These are phyloP conservation scores for Pomatorhinus ruficollis DNA, from an alignment of 2,113 vertebrate genomes.

Conservation along the genomic window DNA sequence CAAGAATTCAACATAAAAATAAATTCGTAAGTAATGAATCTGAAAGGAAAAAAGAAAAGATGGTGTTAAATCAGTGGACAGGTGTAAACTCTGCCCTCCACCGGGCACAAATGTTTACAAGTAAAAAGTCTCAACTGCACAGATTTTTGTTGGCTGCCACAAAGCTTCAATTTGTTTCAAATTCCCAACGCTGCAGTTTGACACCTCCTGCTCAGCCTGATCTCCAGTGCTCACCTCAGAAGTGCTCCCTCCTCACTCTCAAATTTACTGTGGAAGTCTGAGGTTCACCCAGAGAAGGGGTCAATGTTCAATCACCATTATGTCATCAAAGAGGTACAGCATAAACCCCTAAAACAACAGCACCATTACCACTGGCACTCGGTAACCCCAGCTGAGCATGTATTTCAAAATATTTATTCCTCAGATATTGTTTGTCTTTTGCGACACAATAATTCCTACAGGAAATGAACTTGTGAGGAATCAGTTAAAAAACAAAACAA, in stretches of 20 bases:
- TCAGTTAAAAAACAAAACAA: background rate
- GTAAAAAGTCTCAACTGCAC: background rate
- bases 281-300: background rate
- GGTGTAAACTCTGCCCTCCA: background rate
- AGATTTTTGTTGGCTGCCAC: background rate
- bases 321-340: background rate
- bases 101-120: background rate
- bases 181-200: background rate
- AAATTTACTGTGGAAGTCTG: background rate
- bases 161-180: background rate
- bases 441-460: background rate
- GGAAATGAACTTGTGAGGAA: background rate
- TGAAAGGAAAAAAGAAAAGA: slow-evolving; percentile 27
- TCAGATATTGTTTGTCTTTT: background rate
- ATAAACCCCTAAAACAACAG: background rate
- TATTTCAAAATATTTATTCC: background rate
- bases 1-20: slow-evolving; percentile 30
- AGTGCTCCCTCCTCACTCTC: background rate
- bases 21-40: background rate
- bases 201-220: background rate
- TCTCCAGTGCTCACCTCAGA: background rate
- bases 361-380: background rate
- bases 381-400: background rate
- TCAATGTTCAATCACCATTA: background rate
- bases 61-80: background rate